Base-by-base conservation (phyloP, 1,140 invertebrate species). In the Polypedilum pembai region DNA sequence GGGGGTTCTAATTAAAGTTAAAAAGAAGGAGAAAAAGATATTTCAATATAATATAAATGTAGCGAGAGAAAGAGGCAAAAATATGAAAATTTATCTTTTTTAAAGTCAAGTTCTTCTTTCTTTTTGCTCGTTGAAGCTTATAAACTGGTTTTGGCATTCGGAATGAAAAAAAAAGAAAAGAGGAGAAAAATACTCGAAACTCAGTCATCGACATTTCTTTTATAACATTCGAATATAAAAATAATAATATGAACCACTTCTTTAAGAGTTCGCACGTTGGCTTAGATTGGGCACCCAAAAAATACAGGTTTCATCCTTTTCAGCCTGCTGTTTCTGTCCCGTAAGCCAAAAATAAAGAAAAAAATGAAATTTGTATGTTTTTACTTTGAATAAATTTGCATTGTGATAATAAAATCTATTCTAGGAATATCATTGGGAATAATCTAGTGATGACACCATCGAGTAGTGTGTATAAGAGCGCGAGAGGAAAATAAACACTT, bases 41-140 rank as follows among this genome's bases (percentile, higher is more conserved):
- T 56, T 56, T 56, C 45, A 56, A 56, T 56, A 56, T 56, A 56
- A 56, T 56, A 56, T 56, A 56, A 56, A 56, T 56, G 45, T 56
- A 56, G 45, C 45, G 15, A 15, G n/a, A 56, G n/a, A 56, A 56
- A 15, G n/a, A 12, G 45, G n/a, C 7, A 15, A 56, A 56, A 56
- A 56, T 56, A 56, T 56, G 45, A 56, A 56, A 56, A 56, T 56
- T 56, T 56, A 56, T 56, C 45, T 56, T 56, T 56, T 56, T 56
- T 56, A 56, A 56, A 56, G 45, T 56, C n/a, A 56, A 56, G 45
- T 56, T 56, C 45, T 56, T 56, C 45, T 56, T 56, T 56, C 12
- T 56, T 56, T 56, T 56, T 56, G 45, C n/a, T 56, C 45, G 10
- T 56, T 56, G 12, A n/a, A 56, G 45, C 45, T 56, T 56, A 56